phyloP scores from a whole-genome alignment of 2,113 vertebrate species.

The Ammospiza caudacuta region DNA sequence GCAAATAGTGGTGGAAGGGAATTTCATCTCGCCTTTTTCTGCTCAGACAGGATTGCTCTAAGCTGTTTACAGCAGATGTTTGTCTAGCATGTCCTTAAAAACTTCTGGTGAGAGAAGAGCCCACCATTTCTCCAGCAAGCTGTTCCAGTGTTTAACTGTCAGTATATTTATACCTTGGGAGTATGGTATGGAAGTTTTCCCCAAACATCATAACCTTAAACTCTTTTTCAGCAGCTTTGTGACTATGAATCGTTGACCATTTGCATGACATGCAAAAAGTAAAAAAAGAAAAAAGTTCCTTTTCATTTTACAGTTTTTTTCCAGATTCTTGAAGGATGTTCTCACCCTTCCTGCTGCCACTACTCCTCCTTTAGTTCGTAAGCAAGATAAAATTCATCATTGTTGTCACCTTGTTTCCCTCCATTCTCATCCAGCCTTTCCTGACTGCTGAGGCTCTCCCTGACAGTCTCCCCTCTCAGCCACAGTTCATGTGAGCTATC shows the following conservation, averaged over 20 bases:
- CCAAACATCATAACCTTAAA: not conserved
- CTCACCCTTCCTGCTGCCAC: not conserved
- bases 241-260: not conserved
- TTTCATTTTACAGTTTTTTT: not conserved
- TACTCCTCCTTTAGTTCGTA: not conserved
- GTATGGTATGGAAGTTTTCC: not conserved
- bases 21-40: not conserved
- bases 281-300: not conserved
- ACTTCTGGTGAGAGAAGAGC: constrained; percentile 23
- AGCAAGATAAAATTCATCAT: not conserved
- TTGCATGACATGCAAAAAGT: rapidly evolving
- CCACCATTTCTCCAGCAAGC: not conserved
- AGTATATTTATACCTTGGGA: not conserved
- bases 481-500: rapidly evolving
- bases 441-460: not conserved
- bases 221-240: not conserved
- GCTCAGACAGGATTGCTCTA: constrained; percentile 46
- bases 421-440: not conserved
- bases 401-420: not conserved
- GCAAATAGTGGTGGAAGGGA: not conserved
- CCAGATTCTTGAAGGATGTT: not conserved
- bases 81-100: constrained; percentile 31
- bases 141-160: constrained; percentile 13
- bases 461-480: not conserved
- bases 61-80: constrained; percentile 53